Conservation (phyloP, 2,113 vertebrate species). For the Candoia aspera region DNA sequence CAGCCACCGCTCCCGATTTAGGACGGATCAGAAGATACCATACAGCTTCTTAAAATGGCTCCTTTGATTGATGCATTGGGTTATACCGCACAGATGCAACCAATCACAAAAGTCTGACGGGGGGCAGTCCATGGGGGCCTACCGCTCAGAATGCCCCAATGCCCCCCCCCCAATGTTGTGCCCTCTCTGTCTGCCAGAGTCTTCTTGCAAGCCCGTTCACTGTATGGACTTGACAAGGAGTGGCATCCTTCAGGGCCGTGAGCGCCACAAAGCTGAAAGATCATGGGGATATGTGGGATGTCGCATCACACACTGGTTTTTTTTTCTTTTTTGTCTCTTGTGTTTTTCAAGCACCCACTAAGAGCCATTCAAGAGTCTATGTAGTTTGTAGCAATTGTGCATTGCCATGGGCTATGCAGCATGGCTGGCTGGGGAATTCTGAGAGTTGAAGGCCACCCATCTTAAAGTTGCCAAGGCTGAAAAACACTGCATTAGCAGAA, state of each 20-base stretch:
- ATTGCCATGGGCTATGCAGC: background rate
- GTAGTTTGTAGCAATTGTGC: background rate
- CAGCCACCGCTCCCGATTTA: fast-evolving
- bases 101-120: background rate
- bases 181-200: background rate
- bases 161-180: background rate
- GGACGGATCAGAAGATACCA: too few relatives aligned
- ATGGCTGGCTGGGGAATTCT: background rate
- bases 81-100: too few relatives aligned
- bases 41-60: background rate
- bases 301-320: background rate
- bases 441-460: background rate
- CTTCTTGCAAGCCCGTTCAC: background rate
- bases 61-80: too few relatives aligned
- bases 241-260: background rate
- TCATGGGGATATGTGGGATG: background rate
- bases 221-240: background rate
- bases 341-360: background rate
- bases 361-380: background rate
- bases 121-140: background rate
- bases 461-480: background rate
- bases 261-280: background rate
- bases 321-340: background rate
- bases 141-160: background rate
- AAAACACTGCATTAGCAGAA: background rate